phyloP scores from a whole-genome alignment of 2,113 vertebrate genomes.

The Carassius auratus region DNA sequence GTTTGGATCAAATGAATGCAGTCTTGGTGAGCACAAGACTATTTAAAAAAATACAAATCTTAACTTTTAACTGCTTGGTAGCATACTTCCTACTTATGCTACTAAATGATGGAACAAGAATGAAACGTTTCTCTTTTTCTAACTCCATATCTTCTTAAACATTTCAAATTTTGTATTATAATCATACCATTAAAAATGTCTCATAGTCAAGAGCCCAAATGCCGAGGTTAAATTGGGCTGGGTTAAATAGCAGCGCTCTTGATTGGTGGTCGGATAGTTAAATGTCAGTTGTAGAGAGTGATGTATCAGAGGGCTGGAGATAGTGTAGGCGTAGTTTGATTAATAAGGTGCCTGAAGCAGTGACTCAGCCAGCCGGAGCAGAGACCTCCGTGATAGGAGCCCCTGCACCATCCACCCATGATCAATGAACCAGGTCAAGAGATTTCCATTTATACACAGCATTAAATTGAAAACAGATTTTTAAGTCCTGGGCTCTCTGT shows the following conservation, averaged over 20 bases:
- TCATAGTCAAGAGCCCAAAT: background rate
- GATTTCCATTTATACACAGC: background rate
- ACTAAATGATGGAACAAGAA: too few species aligned
- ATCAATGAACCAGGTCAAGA: constrained; percentile 18
- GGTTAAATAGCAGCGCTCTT: constrained; percentile 1
- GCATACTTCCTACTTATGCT: too few species aligned
- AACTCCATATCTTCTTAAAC: too few species aligned
- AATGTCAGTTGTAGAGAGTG: constrained; percentile 36
- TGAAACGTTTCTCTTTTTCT: too few species aligned
- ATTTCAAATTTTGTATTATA: background rate
- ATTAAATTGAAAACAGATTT: background rate
- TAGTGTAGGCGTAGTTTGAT: constrained; percentile 15
- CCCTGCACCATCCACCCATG: background rate
- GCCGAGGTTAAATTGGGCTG: constrained; percentile 18
- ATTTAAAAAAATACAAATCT: too few species aligned
- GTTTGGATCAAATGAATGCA: too few species aligned
- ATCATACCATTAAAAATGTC: background rate
- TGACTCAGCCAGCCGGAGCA: constrained; percentile 1
- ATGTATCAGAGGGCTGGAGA: constrained; percentile 14
- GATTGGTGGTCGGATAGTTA: constrained; percentile 33
- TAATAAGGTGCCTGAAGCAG: constrained; percentile 29
- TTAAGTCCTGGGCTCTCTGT: background rate
- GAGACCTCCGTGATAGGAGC: background rate
- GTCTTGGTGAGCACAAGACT: too few species aligned
- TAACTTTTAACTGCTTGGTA: too few species aligned